Percentiles rank a stretch among this genome's conserved stretches.
These are phyloP conservation scores for Eueides isabella DNA, from an alignment of 1,140 invertebrate genomes.

Conservation along the genomic window DNA sequence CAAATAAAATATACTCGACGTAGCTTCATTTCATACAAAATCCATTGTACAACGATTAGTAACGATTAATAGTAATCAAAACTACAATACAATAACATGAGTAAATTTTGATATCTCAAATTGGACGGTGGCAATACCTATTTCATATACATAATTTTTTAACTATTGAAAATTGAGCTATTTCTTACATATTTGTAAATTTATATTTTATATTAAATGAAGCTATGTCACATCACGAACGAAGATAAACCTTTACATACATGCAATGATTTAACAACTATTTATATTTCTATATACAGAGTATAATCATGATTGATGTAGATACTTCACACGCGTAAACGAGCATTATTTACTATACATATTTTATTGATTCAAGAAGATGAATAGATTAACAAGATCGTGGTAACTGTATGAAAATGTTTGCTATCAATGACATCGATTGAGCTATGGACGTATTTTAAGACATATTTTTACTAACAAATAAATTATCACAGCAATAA, in stretches of 20 bases:
- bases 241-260: constrained; percentile 6
- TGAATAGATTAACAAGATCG: neutral
- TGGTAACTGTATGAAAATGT: neutral
- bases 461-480: neutral
- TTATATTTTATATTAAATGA: neutral
- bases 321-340: neutral
- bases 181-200: neutral
- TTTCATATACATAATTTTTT: neutral
- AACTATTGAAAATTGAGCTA: constrained; percentile 2
- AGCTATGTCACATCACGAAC: constrained; percentile 1
- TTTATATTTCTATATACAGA: neutral
- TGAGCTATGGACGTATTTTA: neutral
- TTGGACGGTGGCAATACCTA: neutral
- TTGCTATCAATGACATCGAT: neutral
- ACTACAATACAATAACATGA: neutral
- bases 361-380: neutral
- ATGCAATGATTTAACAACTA: constrained; percentile 2
- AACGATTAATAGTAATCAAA: neutral
- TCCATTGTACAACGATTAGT: neutral
- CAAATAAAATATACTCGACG: constrained; percentile 16
- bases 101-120: neutral
- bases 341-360: neutral
- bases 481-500: constrained; percentile 8
- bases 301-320: constrained; percentile 1
- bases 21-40: constrained; percentile 14